Percentiles rank a stretch among this genome's conserved stretches.
phyloP scores from a whole-genome alignment of 2,888 invertebrate species.

The Nephrotoma flavescens region DNA sequence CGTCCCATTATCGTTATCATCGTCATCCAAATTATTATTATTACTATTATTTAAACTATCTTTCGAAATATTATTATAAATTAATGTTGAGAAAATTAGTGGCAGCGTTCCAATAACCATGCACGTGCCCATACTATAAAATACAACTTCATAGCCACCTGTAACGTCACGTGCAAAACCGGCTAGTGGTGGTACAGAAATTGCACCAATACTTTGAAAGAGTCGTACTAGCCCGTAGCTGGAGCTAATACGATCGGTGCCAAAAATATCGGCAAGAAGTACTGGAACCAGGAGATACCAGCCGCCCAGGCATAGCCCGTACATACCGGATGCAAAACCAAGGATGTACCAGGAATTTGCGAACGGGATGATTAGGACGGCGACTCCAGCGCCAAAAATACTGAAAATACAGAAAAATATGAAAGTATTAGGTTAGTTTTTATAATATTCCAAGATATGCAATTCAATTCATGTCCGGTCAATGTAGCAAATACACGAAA shows the following conservation, averaged over 20 bases:
- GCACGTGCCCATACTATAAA: constrained; percentile 62
- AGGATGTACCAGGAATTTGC: constrained; percentile 48
- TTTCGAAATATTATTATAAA: constrained; percentile 4
- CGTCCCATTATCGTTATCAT: neutral
- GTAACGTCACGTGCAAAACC: constrained; percentile 52
- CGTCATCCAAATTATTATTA: neutral
- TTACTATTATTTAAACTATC: neutral
- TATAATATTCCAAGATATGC: no score
- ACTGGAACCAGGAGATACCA: constrained; percentile 66
- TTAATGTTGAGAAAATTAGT: constrained; percentile 33
- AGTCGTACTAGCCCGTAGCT: constrained; percentile 60
- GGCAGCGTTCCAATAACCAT: constrained; percentile 58
- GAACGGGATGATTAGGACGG: constrained; percentile 51
- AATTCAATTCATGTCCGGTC: no score
- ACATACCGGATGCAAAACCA: constrained; percentile 48
- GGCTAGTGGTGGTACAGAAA: constrained; percentile 56
- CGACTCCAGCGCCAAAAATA: constrained; percentile 51
- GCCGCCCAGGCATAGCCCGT: constrained; percentile 58
- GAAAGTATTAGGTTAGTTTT: neutral
- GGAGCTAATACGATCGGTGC: constrained; percentile 57
- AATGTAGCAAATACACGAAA: no score
- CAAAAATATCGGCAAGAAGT: constrained; percentile 55
- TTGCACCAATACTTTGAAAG: constrained; percentile 61
- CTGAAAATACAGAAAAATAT: constrained; percentile 27
- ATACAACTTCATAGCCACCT: constrained; percentile 55